Evolutionary conservation across 2,113 vertebrate species (phyloP), one percentile per base, ranked within the genome.

Genomic region (Tachuris rubrigastra): DNA sequence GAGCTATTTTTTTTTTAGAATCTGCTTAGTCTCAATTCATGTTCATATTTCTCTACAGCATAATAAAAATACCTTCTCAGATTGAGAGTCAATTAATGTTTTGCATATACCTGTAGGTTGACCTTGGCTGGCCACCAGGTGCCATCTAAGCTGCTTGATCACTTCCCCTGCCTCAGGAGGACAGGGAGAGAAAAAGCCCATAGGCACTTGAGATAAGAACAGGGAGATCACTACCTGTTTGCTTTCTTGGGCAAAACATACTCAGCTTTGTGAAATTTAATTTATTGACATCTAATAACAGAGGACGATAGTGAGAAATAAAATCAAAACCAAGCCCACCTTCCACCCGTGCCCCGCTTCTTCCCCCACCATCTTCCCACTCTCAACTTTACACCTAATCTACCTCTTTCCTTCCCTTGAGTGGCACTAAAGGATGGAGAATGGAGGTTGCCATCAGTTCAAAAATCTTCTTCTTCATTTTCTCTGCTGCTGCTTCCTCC

Each of bases 271-370:
- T 44, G 52, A 74, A 82, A n/a, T 58, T 15, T 42, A 8, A 22
- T 77, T 85, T 62, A 67, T 35, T 76, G 19, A 14, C 28, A 67
- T 25, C 21, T 56, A 67, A 52, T 41, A 46, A 6, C 10, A 46
- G 66, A 77, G 24, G 8, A n/a, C 14, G 20, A 62, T 16, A 78
- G 23, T 63, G 41, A 62, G 25, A 63, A 63, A 63, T 39, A 35
- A 89, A 53, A 41, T 7, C 5, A 53, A 68, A 53, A 47, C 6
- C 33, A 77, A 67, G 9, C 4, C 3, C 14, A n/a, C 3, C 28
- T 58, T 84, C 66, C 22, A 11, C 19, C 14, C 1, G 2, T 28
- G 5, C 1, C 22, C 14, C 1, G 0, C 3, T 24, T 49, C 20
- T 44, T 33, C 8, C 8, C 8, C 15, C 35, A 19, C 30, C 9